phyloP scores from a whole-genome alignment of 2,797 vertebrate genomes.

The Lagorchestes hirsutus region DNA sequence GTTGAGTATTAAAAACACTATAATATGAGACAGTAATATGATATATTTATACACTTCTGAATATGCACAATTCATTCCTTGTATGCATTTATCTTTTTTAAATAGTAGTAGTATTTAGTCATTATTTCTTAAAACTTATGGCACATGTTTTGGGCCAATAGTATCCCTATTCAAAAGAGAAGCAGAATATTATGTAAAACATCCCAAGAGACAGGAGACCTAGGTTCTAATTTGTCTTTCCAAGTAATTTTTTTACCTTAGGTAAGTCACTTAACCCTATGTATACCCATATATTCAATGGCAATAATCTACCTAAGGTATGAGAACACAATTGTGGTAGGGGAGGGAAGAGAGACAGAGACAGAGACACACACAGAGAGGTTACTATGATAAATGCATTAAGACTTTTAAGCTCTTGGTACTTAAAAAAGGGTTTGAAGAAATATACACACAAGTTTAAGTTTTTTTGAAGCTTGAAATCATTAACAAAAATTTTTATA shows the following conservation, averaged over 20 bases:
- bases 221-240: neutral
- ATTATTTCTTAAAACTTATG: neutral
- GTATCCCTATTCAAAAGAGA: neutral
- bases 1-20: neutral
- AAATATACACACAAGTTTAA: neutral
- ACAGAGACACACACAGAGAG: neutral
- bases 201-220: neutral
- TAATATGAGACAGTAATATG: neutral
- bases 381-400: neutral
- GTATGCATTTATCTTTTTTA: neutral
- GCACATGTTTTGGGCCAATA: neutral
- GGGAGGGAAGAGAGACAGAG: neutral
- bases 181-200: neutral
- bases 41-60: rapidly evolving
- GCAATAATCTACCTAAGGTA: neutral
- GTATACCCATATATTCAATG: neutral
- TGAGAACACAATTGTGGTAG: neutral
- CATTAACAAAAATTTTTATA: neutral
- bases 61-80: neutral
- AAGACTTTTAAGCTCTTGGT: neutral
- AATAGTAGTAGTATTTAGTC: no score
- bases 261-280: neutral
- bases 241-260: neutral
- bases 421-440: neutral
- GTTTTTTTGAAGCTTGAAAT: neutral